Evolutionary conservation across 2,797 vertebrate genomes (phyloP), one percentile per base, ranked within the genome.

Genomic region (Cynopterus sphinx): DNA sequence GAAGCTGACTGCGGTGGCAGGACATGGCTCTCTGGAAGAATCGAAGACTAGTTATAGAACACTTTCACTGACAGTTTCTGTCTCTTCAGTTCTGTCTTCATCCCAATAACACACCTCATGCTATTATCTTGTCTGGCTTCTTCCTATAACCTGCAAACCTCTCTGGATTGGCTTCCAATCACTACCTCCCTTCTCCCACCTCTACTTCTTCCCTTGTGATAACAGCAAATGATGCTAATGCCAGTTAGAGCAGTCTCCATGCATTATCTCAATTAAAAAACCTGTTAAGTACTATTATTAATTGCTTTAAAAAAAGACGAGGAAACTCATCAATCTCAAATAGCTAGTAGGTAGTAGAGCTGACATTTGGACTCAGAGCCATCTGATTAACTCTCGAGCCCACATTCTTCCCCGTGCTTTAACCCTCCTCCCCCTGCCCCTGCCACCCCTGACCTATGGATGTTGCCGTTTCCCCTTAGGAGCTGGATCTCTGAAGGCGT

Each of bases 1-100:
- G 98, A 19, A 99, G 99, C 86, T 99, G 99, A 96, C 99, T 99
- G 96, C 19, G 98, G 96, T 99, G 99, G 96, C 99, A 99, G 75
- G 97, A 55, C 99, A 99, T 99, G 97, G 99, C 99, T 55, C 97
- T 98, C 99, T 99, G 57, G 75, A 97, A 95, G 91, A 81, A 90
- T 24, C 81, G 73, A 28, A 88, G 33, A 68, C 9, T 9, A 3
- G 43, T 91, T 63, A 63, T 9, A 86, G 39, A 82, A 68, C 28
- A 36, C 33, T n/a, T 70, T 46, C 12, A 26, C 33, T 28, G 24
- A 12, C 17, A 31, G n/a, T 7, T 65, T 31, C 67, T 74, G 24
- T n/a, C 2, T n/a, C 46, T 63, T 73, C 79, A 71, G n/a, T 41
- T 43, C 49, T 70, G 21, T 19, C 39, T 41, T 59, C 57, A 46